Evolutionary conservation across 2,797 vertebrate species (phyloP).

Genomic region (Erpetoichthys calabaricus): DNA sequence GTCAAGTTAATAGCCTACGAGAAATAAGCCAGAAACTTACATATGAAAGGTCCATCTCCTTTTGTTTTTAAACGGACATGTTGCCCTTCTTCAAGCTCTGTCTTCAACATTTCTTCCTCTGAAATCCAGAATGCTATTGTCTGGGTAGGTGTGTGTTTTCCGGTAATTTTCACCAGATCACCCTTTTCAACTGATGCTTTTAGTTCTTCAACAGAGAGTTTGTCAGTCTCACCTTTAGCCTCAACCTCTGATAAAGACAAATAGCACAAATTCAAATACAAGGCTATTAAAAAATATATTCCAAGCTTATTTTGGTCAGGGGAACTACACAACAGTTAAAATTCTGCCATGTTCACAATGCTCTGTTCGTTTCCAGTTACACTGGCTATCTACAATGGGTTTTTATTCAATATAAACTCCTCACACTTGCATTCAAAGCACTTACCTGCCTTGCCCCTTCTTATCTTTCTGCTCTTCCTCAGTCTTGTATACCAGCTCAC

Average conservation of each 20-base stretch:
- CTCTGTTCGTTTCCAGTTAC: background rate
- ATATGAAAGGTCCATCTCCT: conserved; percentile 67
- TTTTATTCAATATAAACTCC: too few species aligned
- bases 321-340: too few species aligned
- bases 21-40: conserved; percentile 37
- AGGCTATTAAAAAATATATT: background rate
- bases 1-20: too few species aligned
- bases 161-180: conserved; percentile 52
- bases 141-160: conserved; percentile 38
- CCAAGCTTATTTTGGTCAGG: too few species aligned
- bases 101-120: conserved; percentile 56
- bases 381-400: too few species aligned
- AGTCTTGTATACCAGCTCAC: too few species aligned
- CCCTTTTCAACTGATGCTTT: conserved; percentile 48
- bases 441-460: too few species aligned
- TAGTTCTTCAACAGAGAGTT: conserved; percentile 47
- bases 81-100: conserved; percentile 58
- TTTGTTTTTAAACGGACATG: conserved; percentile 64
- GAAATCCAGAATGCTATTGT: conserved; percentile 68
- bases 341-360: too few species aligned
- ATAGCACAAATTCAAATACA: background rate
- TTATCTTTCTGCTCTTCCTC: too few species aligned
- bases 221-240: conserved; percentile 60
- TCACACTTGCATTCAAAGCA: too few species aligned
- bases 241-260: conserved; percentile 49